A percentile compares a stretch with the other conserved stretches of the same genome.
Conservation (phyloP, 2,888 invertebrate species). For the Caradrina clavipalpis region DNA sequence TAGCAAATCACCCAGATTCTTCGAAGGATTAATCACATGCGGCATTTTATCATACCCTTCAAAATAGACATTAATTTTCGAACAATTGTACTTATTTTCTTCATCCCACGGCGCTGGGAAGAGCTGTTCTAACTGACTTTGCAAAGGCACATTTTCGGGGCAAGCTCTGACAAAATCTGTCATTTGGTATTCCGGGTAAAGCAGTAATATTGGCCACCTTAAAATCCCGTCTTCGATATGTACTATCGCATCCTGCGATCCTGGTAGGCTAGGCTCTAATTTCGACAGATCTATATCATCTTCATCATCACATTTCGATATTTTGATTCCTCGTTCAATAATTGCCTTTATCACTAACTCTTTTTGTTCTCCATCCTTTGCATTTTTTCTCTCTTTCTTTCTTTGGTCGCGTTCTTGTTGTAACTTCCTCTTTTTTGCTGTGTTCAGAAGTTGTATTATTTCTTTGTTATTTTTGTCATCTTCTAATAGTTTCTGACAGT, state of each 20-base stretch:
- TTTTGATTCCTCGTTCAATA: conserved; percentile 86
- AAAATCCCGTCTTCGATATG: conserved; percentile 91
- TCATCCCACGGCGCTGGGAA: conserved; percentile 95
- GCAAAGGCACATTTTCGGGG: conserved; percentile 93
- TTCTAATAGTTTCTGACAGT: conserved; percentile 93
- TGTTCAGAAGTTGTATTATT: conserved; percentile 75
- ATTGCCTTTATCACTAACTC: conserved; percentile 83
- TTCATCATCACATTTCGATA: conserved; percentile 89
- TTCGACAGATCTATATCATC: conserved; percentile 88
- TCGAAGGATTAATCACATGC: conserved; percentile 89
- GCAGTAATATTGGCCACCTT: conserved; percentile 96
- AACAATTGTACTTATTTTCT: conserved; percentile 91
- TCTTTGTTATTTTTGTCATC: conserved; percentile 90
- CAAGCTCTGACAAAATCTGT: conserved; percentile 97
- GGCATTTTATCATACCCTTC: conserved; percentile 92
- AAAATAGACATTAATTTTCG: conserved; percentile 93
- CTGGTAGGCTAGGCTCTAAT: conserved; percentile 92
- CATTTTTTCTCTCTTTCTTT: conserved; percentile 84
- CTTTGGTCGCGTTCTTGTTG: conserved; percentile 90
- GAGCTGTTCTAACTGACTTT: conserved; percentile 87
- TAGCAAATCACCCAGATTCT: conserved; percentile 91
- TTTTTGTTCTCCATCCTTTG: conserved; percentile 83
- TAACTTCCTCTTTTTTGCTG: conserved; percentile 87
- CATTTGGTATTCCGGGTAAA: conserved; percentile 97
- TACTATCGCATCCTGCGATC: conserved; percentile 92